Conservation (phyloP, 1,140 invertebrate species). For the Phthorimaea operculella region DNA sequence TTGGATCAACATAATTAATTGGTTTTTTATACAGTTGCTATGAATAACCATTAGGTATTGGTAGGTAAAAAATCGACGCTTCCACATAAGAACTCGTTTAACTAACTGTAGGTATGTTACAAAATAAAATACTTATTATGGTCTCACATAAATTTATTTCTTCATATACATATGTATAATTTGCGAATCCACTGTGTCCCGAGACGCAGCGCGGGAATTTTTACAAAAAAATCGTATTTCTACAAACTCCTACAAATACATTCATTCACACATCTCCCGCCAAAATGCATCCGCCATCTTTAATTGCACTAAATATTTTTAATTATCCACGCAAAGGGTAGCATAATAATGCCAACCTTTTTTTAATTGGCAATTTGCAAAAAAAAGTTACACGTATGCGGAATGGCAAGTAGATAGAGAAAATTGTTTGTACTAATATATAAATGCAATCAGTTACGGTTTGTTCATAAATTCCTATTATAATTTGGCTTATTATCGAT, state of each 20-base stretch:
- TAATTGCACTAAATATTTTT: conserved; percentile 42
- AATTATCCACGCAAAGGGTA: background rate
- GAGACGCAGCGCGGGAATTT: conserved; percentile 57
- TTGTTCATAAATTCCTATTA: background rate
- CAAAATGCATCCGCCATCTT: conserved; percentile 37
- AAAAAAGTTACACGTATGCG: conserved; percentile 25
- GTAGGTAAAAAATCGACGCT: too few species aligned
- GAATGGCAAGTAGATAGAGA: conserved; percentile 25
- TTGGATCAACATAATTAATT: too few species aligned
- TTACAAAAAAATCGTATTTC: conserved; percentile 58
- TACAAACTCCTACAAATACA: conserved; percentile 54
- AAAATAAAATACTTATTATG: conserved; percentile 27
- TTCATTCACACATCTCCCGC: conserved; percentile 36
- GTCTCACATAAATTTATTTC: conserved; percentile 67
- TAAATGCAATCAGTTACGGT: background rate
- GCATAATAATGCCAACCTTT: conserved; percentile 4
- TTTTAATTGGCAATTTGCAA: background rate
- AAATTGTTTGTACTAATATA: background rate
- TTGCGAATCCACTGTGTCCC: conserved; percentile 63
- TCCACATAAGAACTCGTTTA: background rate
- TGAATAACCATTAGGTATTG: too few species aligned
- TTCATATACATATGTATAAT: conserved; percentile 68
- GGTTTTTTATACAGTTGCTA: too few species aligned
- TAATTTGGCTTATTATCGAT: background rate
- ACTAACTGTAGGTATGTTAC: background rate